phyloP scores from a whole-genome alignment of 2,888 invertebrate genomes.

The Lochmaea capreae region DNA sequence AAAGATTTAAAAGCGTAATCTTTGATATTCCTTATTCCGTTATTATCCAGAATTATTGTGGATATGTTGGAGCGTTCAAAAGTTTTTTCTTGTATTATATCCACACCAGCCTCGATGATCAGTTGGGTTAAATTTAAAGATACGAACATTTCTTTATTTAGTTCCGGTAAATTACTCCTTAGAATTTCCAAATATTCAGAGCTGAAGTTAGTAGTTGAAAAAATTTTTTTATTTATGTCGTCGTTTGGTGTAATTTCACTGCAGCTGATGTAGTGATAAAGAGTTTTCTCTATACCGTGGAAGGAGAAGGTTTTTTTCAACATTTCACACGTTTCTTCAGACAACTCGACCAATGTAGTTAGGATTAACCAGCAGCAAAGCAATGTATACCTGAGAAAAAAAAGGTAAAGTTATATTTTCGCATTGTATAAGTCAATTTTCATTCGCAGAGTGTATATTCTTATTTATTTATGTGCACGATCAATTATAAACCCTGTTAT shows the following conservation, averaged over 20 bases:
- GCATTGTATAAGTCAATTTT: no score
- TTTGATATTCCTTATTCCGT: constrained; percentile 33
- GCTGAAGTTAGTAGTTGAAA: constrained; percentile 20
- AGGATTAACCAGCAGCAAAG: not conserved
- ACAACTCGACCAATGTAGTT: constrained; percentile 7
- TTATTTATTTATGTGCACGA: no score
- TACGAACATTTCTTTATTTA: constrained; percentile 32
- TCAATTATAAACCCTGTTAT: no score
- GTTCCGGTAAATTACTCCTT: constrained; percentile 36
- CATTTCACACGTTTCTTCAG: constrained; percentile 33
- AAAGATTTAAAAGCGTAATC: constrained; percentile 37
- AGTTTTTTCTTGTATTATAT: constrained; percentile 33
- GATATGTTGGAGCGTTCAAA: constrained; percentile 36
- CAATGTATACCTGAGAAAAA: not conserved
- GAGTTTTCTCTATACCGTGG: constrained; percentile 27
- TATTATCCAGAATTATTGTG: constrained; percentile 30
- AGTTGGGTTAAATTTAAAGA: constrained; percentile 31
- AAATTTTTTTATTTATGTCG: constrained; percentile 24
- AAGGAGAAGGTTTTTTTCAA: constrained; percentile 22
- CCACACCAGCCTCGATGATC: constrained; percentile 29
- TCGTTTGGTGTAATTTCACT: constrained; percentile 29
- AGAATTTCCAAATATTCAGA: constrained; percentile 22
- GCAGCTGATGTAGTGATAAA: constrained; percentile 35
- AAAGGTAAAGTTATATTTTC: not conserved
- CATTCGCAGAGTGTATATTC: no score